These are phyloP conservation scores for Odobenus rosmarus DNA, from an alignment of 2,113 vertebrate species.

Conservation along the genomic window DNA sequence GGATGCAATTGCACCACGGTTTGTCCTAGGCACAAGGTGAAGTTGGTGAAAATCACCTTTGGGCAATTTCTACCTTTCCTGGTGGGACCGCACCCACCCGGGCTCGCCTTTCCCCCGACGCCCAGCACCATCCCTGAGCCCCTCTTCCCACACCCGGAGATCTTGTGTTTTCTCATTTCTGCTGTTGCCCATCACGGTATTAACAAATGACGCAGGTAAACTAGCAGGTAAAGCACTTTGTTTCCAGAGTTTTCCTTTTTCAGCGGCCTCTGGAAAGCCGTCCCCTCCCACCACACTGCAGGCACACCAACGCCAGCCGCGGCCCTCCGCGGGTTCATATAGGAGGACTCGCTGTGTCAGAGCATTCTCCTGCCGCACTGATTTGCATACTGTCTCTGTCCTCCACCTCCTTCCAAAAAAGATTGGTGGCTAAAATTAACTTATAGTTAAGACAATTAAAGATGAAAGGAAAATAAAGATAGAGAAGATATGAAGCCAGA, in stretches of 20 bases:
- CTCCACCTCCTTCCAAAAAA: not conserved
- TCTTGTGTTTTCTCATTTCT: not conserved
- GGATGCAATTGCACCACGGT: not conserved
- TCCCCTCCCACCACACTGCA: accelerated
- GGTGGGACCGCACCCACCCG: accelerated
- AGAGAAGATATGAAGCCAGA: not conserved
- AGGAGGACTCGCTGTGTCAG: not conserved
- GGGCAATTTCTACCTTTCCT: too few species aligned
- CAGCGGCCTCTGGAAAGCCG: not conserved
- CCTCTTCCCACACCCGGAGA: too few species aligned
- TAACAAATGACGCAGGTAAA: too few species aligned
- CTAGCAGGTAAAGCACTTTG: not conserved
- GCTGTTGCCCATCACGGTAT: not conserved
- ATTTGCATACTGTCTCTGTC: not conserved
- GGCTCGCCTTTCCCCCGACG: not conserved
- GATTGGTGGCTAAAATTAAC: too few species aligned
- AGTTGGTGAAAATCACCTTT: not conserved
- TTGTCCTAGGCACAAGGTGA: not conserved
- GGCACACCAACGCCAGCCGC: too few species aligned
- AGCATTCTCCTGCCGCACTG: not conserved
- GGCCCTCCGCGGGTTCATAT: accelerated
- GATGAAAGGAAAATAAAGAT: not conserved
- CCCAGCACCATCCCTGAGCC: accelerated
- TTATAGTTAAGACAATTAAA: too few species aligned
- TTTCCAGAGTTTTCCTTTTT: not conserved